phyloP scores from a whole-genome alignment of 2,888 invertebrate genomes.

The Latrodectus hesperus region DNA sequence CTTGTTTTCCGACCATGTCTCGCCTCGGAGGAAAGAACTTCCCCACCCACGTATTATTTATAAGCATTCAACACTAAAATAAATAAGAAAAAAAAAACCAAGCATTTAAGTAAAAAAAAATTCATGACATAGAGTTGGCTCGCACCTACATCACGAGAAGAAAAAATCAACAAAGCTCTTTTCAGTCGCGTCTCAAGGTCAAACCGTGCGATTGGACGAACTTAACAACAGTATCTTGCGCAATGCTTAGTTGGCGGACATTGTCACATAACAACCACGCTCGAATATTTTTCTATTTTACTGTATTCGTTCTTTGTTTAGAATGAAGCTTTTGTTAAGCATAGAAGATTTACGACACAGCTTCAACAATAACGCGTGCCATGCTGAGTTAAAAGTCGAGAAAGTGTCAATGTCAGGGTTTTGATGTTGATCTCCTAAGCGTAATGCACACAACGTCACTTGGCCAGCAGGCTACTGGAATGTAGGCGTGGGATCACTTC shows the following conservation, averaged over 20 bases:
- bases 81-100: background rate
- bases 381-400: conserved; percentile 24
- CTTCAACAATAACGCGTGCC: conserved; percentile 40
- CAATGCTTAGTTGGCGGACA: conserved; percentile 49
- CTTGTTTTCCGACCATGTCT: too few relatives aligned
- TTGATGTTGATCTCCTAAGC: background rate
- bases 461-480: background rate
- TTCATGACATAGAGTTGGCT: conserved; percentile 17
- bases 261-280: conserved; percentile 58
- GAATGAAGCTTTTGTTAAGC: conserved; percentile 49
- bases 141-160: conserved; percentile 44
- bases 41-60: background rate
- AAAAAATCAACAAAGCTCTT: conserved; percentile 17
- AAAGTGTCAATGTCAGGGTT: conserved; percentile 63
- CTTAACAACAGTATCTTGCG: conserved; percentile 54
- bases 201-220: conserved; percentile 42
- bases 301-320: conserved; percentile 56
- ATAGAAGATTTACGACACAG: conserved; percentile 46
- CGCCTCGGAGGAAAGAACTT: too few relatives aligned
- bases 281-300: conserved; percentile 48
- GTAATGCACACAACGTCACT: background rate
- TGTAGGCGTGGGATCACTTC: background rate
- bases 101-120: background rate
- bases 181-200: conserved; percentile 58
- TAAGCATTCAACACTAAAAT: background rate